phyloP scores from a whole-genome alignment of 2,797 vertebrate species.

The Oreortyx pictus region DNA sequence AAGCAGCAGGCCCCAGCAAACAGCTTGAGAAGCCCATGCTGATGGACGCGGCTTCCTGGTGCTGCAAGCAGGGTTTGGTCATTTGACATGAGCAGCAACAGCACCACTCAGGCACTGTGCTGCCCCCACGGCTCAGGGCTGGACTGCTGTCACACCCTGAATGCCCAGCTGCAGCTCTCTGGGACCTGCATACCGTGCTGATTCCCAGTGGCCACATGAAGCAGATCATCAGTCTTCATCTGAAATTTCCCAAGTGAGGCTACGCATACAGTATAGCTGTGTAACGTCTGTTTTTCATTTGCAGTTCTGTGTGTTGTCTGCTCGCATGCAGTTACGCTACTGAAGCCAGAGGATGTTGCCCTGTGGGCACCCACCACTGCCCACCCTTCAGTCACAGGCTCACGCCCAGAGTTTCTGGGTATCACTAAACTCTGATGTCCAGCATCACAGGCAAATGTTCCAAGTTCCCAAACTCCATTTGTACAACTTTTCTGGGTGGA shows the following conservation, averaged over 20 bases:
- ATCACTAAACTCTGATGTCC: background rate
- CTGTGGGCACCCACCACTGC: accelerated
- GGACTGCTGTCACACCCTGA: accelerated
- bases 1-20: background rate
- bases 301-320: accelerated
- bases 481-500: background rate
- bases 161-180: background rate
- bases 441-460: background rate
- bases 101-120: accelerated
- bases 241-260: background rate
- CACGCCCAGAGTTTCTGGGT: background rate
- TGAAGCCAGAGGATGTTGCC: background rate
- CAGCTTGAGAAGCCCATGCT: background rate
- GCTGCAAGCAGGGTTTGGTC: accelerated
- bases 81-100: background rate
- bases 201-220: accelerated
- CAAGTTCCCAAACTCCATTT: accelerated
- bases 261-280: background rate
- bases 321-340: accelerated
- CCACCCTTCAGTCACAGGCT: accelerated
- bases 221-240: background rate
- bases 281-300: accelerated
- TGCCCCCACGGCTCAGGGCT: background rate
- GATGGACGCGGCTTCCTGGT: accelerated
- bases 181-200: accelerated